Base-by-base conservation (phyloP, 1,140 invertebrate genomes). In the Meteorus sp. region DNA sequence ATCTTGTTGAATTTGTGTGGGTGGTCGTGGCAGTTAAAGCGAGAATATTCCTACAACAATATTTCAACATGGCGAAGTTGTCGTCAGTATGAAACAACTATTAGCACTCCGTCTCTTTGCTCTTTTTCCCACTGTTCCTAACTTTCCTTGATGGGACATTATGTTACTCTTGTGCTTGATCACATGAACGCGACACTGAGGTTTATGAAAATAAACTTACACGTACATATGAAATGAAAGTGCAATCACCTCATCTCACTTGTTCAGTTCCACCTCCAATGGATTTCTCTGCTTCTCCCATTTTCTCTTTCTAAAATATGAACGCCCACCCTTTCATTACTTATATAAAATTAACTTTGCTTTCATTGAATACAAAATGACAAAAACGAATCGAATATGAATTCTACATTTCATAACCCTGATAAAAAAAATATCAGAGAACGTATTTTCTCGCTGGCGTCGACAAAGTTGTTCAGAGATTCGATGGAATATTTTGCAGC, bases 41-140 rank as follows among this genome's bases (percentile, higher is more conserved):
- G 19, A 43, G 7, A 43, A 22, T 41, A 63, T 39, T 19, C 25
- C 22, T 58, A 31, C 50, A 43, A 43, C 51, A 62, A 63, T 63
- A 60, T 37, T 56, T 61, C n/a, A 69, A 71, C 67, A 69, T 70
- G 61, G 63, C 58, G 27, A 60, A 64, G 61, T 70, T 70, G 68
- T 71, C 66, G 60, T 58, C 67, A 61, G 59, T 65, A 65, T 64
- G 63, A 63, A 67, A 63, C 67, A 63, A 63, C 65, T 71, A 70
- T 71, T 71, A 71, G 68, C 65, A 54, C 45, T 60, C 22, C 63
- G n/a, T n/a, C n/a, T n/a, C n/a, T n/a, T n/a, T n/a, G n/a, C n/a
- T n/a, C n/a, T n/a, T n/a, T n/a, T n/a, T n/a, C n/a, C n/a, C n/a
- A n/a, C n/a, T n/a, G n/a, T n/a, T n/a, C n/a, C n/a, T n/a, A n/a